These are phyloP conservation scores for Drosophila affinis DNA, from an alignment of 2,888 invertebrate genomes.

Conservation along the genomic window DNA sequence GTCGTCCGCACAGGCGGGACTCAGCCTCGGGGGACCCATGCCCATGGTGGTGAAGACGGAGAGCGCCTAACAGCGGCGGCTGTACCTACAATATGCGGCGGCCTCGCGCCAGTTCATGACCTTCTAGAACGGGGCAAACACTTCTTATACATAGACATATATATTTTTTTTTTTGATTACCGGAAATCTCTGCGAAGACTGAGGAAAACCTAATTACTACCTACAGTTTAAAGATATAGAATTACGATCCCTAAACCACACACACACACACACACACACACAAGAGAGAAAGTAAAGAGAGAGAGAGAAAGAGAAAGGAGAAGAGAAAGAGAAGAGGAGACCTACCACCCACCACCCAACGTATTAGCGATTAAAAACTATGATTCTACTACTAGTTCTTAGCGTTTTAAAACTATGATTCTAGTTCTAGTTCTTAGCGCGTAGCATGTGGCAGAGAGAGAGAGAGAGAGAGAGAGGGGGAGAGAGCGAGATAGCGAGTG, in stretches of 20 bases:
- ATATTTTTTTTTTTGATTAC: conserved; percentile 45
- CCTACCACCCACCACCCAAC: conserved; percentile 70
- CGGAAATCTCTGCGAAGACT: conserved; percentile 84
- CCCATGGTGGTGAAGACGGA: conserved; percentile 84
- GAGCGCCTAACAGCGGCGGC: conserved; percentile 80
- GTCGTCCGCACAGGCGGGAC: conserved; percentile 56
- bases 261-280: neutral
- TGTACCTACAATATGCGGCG: conserved; percentile 61
- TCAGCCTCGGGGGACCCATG: conserved; percentile 75
- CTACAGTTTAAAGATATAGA: conserved; percentile 74
- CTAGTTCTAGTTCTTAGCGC: conserved; percentile 39
- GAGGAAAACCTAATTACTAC: conserved; percentile 81
- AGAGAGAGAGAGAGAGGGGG: neutral
- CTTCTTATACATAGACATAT: no score
- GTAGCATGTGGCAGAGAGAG: conserved; percentile 16
- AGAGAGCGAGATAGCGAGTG: conserved; percentile 23
- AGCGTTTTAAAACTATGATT: conserved; percentile 16
- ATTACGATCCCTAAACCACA: conserved; percentile 28
- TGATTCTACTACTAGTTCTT: conserved; percentile 58
- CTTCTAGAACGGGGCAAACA: conserved; percentile 42
- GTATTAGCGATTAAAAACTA: conserved; percentile 70
- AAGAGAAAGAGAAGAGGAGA: conserved; percentile 28
- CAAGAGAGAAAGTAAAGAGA: neutral
- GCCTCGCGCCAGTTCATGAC: conserved; percentile 71
- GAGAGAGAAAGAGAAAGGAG: conserved; percentile 1